A percentile compares a stretch with the other conserved stretches of the same genome.
These are phyloP conservation scores for Rhimphoctona megacephalus DNA, from an alignment of 2,888 invertebrate genomes.

Conservation along the genomic window DNA sequence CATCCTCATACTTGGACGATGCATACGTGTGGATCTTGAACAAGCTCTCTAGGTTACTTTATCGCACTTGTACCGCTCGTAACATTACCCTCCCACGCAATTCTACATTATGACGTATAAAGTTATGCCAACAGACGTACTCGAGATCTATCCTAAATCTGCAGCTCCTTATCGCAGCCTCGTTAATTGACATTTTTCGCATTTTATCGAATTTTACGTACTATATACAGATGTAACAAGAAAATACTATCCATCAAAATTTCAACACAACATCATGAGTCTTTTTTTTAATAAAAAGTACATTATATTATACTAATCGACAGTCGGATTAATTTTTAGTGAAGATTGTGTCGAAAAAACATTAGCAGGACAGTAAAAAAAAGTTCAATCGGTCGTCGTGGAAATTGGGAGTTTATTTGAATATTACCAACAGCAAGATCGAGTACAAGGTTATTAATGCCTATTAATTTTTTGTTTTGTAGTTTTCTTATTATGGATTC, in stretches of 20 bases:
- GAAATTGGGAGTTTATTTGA: not conserved
- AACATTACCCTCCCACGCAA: slow-evolving; percentile 10
- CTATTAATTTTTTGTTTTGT: not conserved
- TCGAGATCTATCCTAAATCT: slow-evolving; percentile 47
- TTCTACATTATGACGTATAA: slow-evolving; percentile 15
- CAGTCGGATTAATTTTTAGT: not conserved
- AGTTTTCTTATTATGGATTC: not conserved
- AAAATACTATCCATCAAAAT: not conserved
- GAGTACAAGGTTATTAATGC: not conserved
- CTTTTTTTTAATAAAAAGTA: not conserved
- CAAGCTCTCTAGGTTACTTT: slow-evolving; percentile 47
- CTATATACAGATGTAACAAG: not conserved
- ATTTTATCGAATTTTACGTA: not conserved
- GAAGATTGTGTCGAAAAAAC: not conserved
- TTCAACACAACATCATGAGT: not conserved
- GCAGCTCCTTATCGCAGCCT: slow-evolving; percentile 6
- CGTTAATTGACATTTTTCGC: not conserved
- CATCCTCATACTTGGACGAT: slow-evolving; percentile 5
- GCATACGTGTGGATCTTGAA: slow-evolving; percentile 34
- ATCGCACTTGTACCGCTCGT: slow-evolving; percentile 12
- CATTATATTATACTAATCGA: not conserved
- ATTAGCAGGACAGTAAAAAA: not conserved
- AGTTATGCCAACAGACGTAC: slow-evolving; percentile 6
- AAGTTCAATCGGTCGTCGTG: not conserved
- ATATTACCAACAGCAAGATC: not conserved